These are phyloP conservation scores for Okamejei kenojei DNA, from an alignment of 2,797 vertebrate genomes.

Conservation along the genomic window DNA sequence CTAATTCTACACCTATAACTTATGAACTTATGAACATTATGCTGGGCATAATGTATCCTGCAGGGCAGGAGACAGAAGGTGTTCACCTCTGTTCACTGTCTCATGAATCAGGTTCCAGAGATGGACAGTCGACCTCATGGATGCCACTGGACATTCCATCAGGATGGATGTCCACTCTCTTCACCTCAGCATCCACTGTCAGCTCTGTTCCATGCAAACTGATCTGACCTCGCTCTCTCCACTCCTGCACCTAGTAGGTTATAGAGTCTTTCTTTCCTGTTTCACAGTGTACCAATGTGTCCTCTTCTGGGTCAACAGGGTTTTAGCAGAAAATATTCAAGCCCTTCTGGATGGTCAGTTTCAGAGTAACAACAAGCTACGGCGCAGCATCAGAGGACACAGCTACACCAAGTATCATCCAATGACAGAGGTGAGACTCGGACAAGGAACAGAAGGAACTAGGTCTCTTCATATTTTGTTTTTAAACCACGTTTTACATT, in stretches of 20 bases:
- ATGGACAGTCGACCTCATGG: neutral
- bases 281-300: neutral
- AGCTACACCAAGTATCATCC: conserved; percentile 5
- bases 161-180: neutral
- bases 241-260: neutral
- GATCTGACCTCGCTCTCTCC: neutral
- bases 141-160: neutral
- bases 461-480: neutral
- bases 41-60: neutral
- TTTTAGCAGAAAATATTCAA: conserved; percentile 17
- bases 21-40: no score
- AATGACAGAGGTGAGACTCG: neutral
- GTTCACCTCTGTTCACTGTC: neutral
- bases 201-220: neutral
- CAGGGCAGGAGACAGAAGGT: neutral
- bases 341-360: neutral
- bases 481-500: neutral
- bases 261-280: neutral
- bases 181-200: neutral
- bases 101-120: neutral
- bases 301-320: neutral
- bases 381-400: neutral
- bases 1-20: no score
- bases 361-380: neutral
- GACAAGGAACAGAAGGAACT: neutral